Conservation (phyloP, 1,140 invertebrate species). For the Lepidurus packardi region DNA sequence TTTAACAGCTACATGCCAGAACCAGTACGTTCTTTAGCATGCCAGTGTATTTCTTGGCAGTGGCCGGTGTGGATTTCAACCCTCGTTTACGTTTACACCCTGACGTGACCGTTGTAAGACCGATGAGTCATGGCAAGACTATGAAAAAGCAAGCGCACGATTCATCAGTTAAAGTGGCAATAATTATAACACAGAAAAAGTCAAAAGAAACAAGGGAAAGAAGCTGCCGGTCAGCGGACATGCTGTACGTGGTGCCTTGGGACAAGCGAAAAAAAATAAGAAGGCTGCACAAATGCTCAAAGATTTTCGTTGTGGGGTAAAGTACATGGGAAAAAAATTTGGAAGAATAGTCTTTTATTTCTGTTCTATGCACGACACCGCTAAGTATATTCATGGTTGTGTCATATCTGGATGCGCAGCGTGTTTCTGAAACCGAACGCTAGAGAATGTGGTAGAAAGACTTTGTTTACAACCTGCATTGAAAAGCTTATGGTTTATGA, state of each 20-base stretch:
- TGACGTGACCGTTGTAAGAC: not conserved
- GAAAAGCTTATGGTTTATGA: too few relatives aligned
- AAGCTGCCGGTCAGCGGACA: not conserved
- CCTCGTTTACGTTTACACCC: not conserved
- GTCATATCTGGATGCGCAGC: too few relatives aligned
- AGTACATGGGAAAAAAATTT: not conserved
- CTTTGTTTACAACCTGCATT: too few relatives aligned
- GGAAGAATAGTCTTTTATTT: too few relatives aligned
- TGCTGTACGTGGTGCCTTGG: conserved; percentile 16
- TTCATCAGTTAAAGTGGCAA: conserved; percentile 2
- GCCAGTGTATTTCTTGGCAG: not conserved
- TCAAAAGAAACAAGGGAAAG: not conserved
- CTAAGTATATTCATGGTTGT: too few relatives aligned
- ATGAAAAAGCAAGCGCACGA: not conserved
- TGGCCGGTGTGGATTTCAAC: not conserved
- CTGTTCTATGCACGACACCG: too few relatives aligned
- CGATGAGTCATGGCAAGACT: not conserved
- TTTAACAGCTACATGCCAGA: conserved; percentile 62
- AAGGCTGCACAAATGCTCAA: conserved; percentile 11
- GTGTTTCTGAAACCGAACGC: too few relatives aligned
- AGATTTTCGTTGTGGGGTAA: not conserved
- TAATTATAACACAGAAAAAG: not conserved
- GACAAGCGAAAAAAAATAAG: not conserved
- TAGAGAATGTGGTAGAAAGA: too few relatives aligned
- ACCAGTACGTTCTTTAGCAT: conserved; percentile 23